These are phyloP conservation scores for Palythoa grandis DNA, from an alignment of 92 coral and sea anemone genomes.

Conservation along the genomic window DNA sequence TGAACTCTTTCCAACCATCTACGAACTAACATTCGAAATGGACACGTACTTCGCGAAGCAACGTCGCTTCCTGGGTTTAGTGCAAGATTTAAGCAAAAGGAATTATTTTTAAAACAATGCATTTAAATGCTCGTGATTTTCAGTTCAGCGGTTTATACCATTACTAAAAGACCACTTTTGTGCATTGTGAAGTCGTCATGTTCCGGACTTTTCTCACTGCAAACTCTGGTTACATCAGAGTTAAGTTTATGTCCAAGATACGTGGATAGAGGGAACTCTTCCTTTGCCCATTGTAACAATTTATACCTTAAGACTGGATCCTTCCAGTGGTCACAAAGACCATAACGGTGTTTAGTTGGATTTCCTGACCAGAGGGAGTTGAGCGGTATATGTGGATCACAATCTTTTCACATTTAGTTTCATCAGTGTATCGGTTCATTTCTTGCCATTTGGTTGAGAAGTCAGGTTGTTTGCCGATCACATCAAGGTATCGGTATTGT, in stretches of 20 bases:
- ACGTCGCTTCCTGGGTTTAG: no score
- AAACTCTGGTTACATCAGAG: neutral
- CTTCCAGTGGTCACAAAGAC: slow-evolving; percentile 18
- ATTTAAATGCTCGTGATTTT: no score
- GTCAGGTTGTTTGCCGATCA: neutral
- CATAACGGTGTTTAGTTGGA: neutral
- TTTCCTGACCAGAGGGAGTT: slow-evolving; percentile 24
- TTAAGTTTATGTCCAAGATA: slow-evolving; percentile 1
- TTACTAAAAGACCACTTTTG: no score
- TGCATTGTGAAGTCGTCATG: no score
- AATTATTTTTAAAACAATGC: no score
- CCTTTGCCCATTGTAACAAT: slow-evolving; percentile 29
- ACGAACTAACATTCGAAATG: no score
- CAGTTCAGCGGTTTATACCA: no score
- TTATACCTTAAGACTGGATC: slow-evolving; percentile 12
- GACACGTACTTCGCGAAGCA: no score
- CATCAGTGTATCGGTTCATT: neutral
- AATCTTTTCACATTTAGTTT: slow-evolving; percentile 29
- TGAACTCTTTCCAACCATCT: no score
- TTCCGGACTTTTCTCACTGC: no score
- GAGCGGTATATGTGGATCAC: slow-evolving; percentile 1
- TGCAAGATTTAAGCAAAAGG: no score
- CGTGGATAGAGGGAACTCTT: no score
- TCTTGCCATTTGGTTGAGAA: slow-evolving; percentile 17
- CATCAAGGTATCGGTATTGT: neutral